These are phyloP conservation scores for Drosophila azteca DNA, from an alignment of 1,140 invertebrate genomes.

Conservation along the genomic window DNA sequence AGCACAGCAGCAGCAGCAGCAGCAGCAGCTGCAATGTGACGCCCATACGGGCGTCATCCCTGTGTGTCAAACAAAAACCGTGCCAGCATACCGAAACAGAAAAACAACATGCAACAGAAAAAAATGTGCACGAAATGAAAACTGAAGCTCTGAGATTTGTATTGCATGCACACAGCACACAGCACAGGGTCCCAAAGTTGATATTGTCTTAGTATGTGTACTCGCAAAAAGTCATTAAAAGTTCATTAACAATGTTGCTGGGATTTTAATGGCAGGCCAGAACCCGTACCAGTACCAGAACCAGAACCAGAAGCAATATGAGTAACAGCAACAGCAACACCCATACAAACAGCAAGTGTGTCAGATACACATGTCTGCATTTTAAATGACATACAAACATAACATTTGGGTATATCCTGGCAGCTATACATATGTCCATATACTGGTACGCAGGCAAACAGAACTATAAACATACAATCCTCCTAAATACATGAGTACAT, in stretches of 20 bases:
- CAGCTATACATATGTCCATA: slow-evolving; percentile 2
- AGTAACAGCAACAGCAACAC: slow-evolving; percentile 28
- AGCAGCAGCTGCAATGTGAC: slow-evolving; percentile 22
- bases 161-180: slow-evolving; percentile 11
- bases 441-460: slow-evolving; percentile 21
- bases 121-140: slow-evolving; percentile 27
- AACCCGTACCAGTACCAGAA: background rate
- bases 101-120: slow-evolving; percentile 8
- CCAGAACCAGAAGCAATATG: slow-evolving; percentile 37
- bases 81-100: slow-evolving; percentile 3
- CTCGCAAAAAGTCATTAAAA: slow-evolving; percentile 81
- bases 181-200: slow-evolving; percentile 19
- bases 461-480: slow-evolving; percentile 50
- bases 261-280: slow-evolving; percentile 64
- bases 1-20: slow-evolving; percentile 12
- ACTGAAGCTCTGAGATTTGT: slow-evolving; percentile 53
- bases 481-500: slow-evolving; percentile 14
- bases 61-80: slow-evolving; percentile 48
- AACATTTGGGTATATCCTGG: slow-evolving; percentile 11
- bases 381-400: slow-evolving; percentile 67
- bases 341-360: slow-evolving; percentile 31
- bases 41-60: slow-evolving; percentile 26
- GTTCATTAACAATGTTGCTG: slow-evolving; percentile 82
- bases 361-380: slow-evolving; percentile 67
- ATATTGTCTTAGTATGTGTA: slow-evolving; percentile 41